Evolutionary conservation across 1,140 invertebrate genomes (phyloP), one percentile per base, ranked within the genome.

Genomic region (Dendroctonus valens): DNA sequence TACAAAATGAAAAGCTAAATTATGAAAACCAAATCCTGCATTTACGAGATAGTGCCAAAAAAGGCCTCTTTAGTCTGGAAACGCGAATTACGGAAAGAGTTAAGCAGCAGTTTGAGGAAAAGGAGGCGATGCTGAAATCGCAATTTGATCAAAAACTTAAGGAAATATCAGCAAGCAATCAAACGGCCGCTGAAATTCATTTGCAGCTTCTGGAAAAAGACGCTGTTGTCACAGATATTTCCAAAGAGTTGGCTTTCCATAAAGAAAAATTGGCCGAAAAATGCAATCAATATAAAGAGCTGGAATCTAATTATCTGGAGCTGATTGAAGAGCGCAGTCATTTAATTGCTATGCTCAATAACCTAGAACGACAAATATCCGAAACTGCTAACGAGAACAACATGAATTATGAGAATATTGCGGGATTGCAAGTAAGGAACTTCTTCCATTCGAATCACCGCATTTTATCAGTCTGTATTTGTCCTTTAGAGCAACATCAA

Each of bases 321-420:
- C 64, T 77, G 11, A 76, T 76, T 38, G 68, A 75, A 2, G 75
- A 77, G 51, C 67, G 68, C 50, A 70, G 40, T 26, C 51, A 63
- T 12, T 54, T 64, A 8, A 65, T 60, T 11, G 70, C 37, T 7
- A 65, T 69, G 5, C 54, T 71, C 5, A 59, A 54, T 14, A 58
- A 61, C 50, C 61, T 71, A 70, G 79, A 73, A 70, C 73, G 74
- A 44, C 77, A 81, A 65, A 78, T 81, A 26, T 70, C 68, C 41
- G 72, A 74, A 6, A 72, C 80, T 57, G 46, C 15, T 40, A 46
- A 68, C 65, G 42, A 71, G 80, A 66, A 75, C 74, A 48, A 81
- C 78, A 70, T 79, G 69, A 71, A 77, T 14, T 77, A 81, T 76
- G 80, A 81, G 75, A 81, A 81, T 67, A 68, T 81, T 46, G 68